Conservation (phyloP, 2,888 invertebrate genomes). For the Pardosa pseudoannulata region DNA sequence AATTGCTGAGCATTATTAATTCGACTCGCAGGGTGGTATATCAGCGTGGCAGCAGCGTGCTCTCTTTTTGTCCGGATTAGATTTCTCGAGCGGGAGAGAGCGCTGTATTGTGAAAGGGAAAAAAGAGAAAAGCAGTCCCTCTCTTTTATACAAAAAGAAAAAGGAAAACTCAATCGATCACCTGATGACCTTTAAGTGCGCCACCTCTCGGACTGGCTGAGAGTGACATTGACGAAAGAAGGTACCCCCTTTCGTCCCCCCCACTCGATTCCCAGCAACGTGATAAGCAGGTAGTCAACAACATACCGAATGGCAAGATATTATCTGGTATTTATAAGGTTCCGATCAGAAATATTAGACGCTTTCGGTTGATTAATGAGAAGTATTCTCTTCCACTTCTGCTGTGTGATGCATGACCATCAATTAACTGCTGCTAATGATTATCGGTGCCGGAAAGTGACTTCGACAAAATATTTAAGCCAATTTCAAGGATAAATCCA, state of each 20-base stretch:
- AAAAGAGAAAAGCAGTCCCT: constrained; percentile 26
- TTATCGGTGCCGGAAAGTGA: not conserved
- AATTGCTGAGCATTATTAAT: not conserved
- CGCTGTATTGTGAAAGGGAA: constrained; percentile 16
- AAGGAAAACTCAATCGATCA: constrained; percentile 62
- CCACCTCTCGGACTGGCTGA: constrained; percentile 47
- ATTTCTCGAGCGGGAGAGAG: not conserved
- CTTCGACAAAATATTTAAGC: not conserved
- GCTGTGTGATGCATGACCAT: not conserved
- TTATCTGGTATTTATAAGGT: not conserved
- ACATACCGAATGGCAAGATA: not conserved
- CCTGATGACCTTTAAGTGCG: constrained; percentile 58
- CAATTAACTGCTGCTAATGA: not conserved
- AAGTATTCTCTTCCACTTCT: not conserved
- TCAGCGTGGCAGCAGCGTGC: not conserved
- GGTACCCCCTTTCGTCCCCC: not conserved
- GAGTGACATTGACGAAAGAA: constrained; percentile 27
- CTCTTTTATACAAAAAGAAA: constrained; percentile 29
- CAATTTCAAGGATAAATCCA: too few species aligned
- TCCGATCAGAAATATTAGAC: not conserved
- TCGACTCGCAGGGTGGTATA: not conserved
- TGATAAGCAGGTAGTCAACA: not conserved
- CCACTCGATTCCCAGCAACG: not conserved
- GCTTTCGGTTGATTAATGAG: not conserved
- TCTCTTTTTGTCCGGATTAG: constrained; percentile 8